phyloP scores from a whole-genome alignment of 2,797 vertebrate genomes.

The Onychomys leucogaster region DNA sequence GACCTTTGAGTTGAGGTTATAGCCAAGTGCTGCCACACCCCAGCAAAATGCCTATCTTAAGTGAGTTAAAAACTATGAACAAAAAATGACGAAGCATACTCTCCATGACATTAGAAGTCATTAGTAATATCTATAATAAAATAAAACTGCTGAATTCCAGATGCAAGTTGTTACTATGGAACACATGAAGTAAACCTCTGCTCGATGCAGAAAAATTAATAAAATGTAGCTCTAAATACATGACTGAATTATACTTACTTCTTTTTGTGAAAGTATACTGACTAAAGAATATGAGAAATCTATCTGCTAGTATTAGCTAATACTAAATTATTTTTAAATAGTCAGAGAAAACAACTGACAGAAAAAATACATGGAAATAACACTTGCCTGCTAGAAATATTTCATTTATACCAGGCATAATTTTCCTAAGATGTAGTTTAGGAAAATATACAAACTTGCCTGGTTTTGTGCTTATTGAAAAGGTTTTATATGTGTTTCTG shows the following conservation, averaged over 20 bases:
- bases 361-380: constrained; percentile 22
- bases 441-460: background rate
- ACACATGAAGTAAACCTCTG: constrained; percentile 2
- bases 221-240: constrained; percentile 13
- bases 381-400: background rate
- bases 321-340: background rate
- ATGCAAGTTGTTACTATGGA: constrained; percentile 15
- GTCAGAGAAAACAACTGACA: background rate
- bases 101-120: background rate
- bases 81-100: constrained; percentile 39
- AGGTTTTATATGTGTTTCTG: background rate
- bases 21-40: background rate
- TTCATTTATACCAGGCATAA: constrained; percentile 19
- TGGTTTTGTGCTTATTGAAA: constrained; percentile 15
- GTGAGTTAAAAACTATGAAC: constrained; percentile 58
- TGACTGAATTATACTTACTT: constrained; percentile 22
- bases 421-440: constrained; percentile 21
- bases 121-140: constrained; percentile 30
- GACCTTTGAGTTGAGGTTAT: background rate
- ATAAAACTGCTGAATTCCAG: constrained; percentile 21
- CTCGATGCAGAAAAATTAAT: background rate
- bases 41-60: background rate
- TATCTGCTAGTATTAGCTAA: constrained; percentile 36
- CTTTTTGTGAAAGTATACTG: constrained; percentile 11
- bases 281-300: constrained; percentile 9